Percentiles rank a stretch among this genome's conserved stretches.
Conservation (phyloP, 2,113 vertebrate genomes). For the Lampris megalopsis region DNA sequence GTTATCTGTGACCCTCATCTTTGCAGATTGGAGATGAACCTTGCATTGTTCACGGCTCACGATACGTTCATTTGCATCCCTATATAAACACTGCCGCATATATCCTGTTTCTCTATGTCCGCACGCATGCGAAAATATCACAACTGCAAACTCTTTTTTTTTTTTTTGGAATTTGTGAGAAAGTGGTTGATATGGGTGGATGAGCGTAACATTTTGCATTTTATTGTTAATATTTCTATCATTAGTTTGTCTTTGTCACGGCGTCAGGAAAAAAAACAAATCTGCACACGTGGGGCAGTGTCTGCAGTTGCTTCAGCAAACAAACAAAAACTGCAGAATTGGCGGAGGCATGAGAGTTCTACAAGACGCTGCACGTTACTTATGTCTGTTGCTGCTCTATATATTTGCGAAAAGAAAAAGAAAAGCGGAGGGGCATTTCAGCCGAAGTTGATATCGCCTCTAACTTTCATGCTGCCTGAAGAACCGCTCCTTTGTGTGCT, state of each 20-base stretch:
- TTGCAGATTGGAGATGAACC: constrained; percentile 24
- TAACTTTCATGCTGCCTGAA: background rate
- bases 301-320: no score
- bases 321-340: no score
- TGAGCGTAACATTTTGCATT: constrained; percentile 3
- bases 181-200: no score
- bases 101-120: background rate
- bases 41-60: constrained; percentile 26
- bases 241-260: constrained; percentile 23
- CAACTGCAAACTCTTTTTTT: constrained; percentile 34
- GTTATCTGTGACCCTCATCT: constrained; percentile 9
- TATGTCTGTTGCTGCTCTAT: no score
- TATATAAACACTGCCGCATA: constrained; percentile 27
- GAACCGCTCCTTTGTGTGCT: constrained; percentile 4
- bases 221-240: constrained; percentile 12
- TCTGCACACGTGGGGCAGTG: no score
- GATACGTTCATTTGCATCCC: constrained; percentile 1
- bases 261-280: background rate
- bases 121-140: background rate
- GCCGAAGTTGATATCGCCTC: background rate
- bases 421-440: background rate
- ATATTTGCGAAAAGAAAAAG: background rate
- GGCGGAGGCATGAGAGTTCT: no score
- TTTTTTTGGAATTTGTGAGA: background rate
- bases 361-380: no score